These are phyloP conservation scores for Prinia subflava DNA, from an alignment of 2,113 vertebrate species.

Conservation along the genomic window DNA sequence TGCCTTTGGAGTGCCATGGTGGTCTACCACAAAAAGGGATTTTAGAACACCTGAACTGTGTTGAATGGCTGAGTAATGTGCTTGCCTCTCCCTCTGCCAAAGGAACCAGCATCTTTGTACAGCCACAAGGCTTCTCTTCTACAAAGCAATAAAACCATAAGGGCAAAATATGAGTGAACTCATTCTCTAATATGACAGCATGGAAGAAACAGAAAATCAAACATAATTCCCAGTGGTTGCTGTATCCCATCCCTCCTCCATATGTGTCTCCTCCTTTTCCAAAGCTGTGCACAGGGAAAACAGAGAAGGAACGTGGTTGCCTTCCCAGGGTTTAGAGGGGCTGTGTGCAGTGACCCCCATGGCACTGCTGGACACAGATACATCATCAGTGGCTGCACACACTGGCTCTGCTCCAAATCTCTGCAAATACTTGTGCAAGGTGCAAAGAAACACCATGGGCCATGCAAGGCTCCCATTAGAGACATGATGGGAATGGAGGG, in stretches of 20 bases:
- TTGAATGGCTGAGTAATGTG: neutral
- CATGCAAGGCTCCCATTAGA: rapidly evolving
- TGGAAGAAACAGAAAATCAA: neutral
- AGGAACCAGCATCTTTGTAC: neutral
- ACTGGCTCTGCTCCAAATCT: neutral
- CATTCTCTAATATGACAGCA: neutral
- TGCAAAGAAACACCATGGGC: neutral
- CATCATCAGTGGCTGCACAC: neutral
- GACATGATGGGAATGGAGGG: neutral
- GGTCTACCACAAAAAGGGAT: neutral
- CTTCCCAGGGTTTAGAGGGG: neutral
- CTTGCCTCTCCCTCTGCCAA: neutral
- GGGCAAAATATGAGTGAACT: neutral
- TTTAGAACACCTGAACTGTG: neutral
- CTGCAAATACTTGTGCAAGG: neutral
- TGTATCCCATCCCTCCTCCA: neutral
- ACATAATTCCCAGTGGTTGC: neutral
- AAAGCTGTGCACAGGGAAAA: neutral
- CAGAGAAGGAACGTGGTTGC: neutral
- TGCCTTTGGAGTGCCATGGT: neutral
- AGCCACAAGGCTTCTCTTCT: neutral
- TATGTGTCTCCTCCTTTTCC: neutral
- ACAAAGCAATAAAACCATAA: neutral
- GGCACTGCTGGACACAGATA: neutral
- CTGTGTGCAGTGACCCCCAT: neutral